These are phyloP conservation scores for Leptogaster cylindrica DNA, from an alignment of 2,888 invertebrate genomes.

Conservation along the genomic window DNA sequence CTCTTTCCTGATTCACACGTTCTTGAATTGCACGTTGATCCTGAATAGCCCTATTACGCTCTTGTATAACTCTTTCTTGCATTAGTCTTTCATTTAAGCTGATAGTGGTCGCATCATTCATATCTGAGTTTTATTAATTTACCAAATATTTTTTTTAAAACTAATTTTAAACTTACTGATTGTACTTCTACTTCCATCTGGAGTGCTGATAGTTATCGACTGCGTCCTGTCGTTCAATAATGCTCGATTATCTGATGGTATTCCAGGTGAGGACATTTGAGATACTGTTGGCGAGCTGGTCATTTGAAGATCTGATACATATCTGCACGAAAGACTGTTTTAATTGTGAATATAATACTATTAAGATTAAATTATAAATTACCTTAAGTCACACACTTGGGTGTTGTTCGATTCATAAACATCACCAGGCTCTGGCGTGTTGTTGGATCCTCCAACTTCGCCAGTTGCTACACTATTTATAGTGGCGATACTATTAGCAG, in stretches of 20 bases:
- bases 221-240: constrained; percentile 38
- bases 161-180: constrained; percentile 46
- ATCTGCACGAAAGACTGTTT: constrained; percentile 47
- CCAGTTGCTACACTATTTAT: constrained; percentile 64
- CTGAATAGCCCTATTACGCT: constrained; percentile 24
- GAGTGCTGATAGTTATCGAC: constrained; percentile 46
- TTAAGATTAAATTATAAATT: constrained; percentile 7
- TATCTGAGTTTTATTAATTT: neutral
- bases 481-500: constrained; percentile 65
- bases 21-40: constrained; percentile 47
- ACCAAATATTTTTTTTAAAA: neutral
- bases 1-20: constrained; percentile 50
- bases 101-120: constrained; percentile 23
- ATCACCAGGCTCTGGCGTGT: constrained; percentile 50
- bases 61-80: constrained; percentile 49
- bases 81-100: constrained; percentile 50
- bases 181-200: constrained; percentile 49
- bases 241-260: constrained; percentile 47
- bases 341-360: constrained; percentile 17
- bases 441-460: constrained; percentile 49
- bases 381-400: constrained; percentile 54
- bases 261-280: constrained; percentile 50
- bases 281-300: constrained; percentile 51
- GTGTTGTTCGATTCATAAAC: constrained; percentile 51
- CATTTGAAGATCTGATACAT: constrained; percentile 51